Percentiles rank a stretch among this genome's conserved stretches.
Evolutionary conservation across 2,888 invertebrate genomes (phyloP).

Genomic region (Pristionchus maxplancki): DNA sequence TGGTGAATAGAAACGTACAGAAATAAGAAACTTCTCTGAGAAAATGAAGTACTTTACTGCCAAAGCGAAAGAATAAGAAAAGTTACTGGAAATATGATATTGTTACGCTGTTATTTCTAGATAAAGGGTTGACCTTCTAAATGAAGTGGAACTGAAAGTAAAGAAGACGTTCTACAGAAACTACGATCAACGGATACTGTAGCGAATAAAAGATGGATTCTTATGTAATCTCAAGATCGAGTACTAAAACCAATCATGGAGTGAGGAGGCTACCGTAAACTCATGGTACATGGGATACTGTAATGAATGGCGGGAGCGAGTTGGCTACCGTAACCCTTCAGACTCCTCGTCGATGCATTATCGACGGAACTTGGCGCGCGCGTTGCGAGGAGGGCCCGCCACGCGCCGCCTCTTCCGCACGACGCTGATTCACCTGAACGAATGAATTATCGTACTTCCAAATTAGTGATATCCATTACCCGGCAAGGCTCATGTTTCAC

Average conservation of each 20-base stretch:
- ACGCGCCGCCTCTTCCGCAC: neutral
- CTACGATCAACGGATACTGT: too few relatives aligned
- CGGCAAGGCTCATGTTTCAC: too few relatives aligned
- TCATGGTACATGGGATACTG: too few relatives aligned
- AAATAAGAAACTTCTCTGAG: neutral
- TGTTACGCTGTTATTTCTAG: neutral
- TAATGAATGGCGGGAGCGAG: too few relatives aligned
- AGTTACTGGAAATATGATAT: neutral
- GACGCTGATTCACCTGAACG: neutral
- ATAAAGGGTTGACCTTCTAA: too few relatives aligned
- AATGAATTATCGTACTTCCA: neutral
- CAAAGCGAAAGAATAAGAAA: neutral
- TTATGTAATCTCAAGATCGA: too few relatives aligned
- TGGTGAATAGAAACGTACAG: neutral
- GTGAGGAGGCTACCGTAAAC: too few relatives aligned
- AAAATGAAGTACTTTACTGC: neutral
- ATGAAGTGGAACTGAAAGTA: too few relatives aligned
- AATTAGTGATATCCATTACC: neutral
- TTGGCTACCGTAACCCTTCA: constrained; percentile 9
- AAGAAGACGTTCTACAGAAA: too few relatives aligned
- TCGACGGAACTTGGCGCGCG: neutral
- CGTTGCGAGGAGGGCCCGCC: neutral
- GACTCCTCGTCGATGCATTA: constrained; percentile 11
- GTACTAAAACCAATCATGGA: too few relatives aligned
- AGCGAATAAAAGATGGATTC: too few relatives aligned